Base-by-base conservation (phyloP, 2,113 vertebrate genomes). In the Syngnathus typhle region DNA sequence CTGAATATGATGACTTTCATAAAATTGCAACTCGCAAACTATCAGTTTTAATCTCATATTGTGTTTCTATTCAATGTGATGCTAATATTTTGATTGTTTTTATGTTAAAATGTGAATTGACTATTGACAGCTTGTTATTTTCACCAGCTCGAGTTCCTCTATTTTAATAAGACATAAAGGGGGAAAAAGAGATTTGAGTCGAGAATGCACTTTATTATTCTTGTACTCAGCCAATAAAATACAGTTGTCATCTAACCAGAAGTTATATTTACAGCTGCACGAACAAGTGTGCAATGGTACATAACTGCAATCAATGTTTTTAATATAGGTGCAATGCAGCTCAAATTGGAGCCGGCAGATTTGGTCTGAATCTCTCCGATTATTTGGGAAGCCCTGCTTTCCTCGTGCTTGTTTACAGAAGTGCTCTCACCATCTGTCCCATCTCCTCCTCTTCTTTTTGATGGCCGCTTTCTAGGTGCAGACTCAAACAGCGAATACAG, bases 401-500 rank as follows among this genome's bases (percentile, higher is more conserved):
- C 68, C 74, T 85, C 75, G 71, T 76, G 83, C 80, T 85, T 85
- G 81, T 84, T 85, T 84, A 73, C 74, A 64, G 59, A 72, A 66
- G 73, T 61, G 73, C 58, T 78, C 79, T 83, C 65, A 80, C 85
- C 79, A 82, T 78, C 77, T 86, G 78, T 82, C 61, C 72, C 44
- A 9, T 36, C 43, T 64, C 63, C 61, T 56, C 63, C 67, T 64
- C 76, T 77, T 75, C 54, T 81, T 77, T 80, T 80, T 66, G 52
- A 55, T 73, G 65, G 1, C 75, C 60, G 60, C 75, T 82, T 49
- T 71, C 12, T 27, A 82, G 79, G 84, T 82, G 76, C 77, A 65
- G 83, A 84, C 60, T 88, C 84, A 0, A 83, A 85, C 81, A 88
- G 81, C 2, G 78, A 88, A 54, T 82, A 63, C 81, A 85, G 84